These are phyloP conservation scores for Callaeas wilsoni DNA, from an alignment of 2,113 vertebrate genomes.

Conservation along the genomic window DNA sequence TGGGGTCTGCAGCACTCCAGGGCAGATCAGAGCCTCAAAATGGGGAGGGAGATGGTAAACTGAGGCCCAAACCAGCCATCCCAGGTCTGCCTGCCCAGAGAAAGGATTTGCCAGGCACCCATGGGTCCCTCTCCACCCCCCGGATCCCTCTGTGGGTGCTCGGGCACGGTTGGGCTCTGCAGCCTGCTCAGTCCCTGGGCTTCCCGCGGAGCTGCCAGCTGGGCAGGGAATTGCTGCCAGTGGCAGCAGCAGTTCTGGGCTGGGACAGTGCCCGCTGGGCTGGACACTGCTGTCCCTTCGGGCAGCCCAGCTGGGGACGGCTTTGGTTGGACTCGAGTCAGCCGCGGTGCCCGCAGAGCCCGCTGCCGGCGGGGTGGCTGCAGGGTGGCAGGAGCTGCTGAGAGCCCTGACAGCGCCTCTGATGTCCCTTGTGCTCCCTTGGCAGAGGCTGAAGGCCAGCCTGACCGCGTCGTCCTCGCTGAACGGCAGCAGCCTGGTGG, in stretches of 20 bases:
- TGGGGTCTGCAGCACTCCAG: background rate
- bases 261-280: background rate
- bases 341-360: accelerated
- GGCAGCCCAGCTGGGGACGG: background rate
- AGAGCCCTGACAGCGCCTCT: background rate
- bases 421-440: background rate
- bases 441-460: slow-evolving; percentile 91
- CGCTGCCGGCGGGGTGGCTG: accelerated
- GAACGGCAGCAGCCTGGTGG: slow-evolving; percentile 74
- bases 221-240: no score
- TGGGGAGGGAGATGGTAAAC: background rate
- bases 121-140: no score
- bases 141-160: no score
- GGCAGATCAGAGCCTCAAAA: background rate
- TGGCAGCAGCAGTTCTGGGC: background rate
- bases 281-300: background rate
- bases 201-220: no score
- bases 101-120: accelerated
- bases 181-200: background rate
- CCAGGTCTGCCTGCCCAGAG: background rate
- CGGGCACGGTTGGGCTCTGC: no score
- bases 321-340: background rate
- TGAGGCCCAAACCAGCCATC: background rate
- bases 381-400: background rate
- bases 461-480: slow-evolving; percentile 84